Evolutionary conservation across 2,113 vertebrate species (phyloP), one percentile per base, ranked within the genome.

Genomic region (Lophura nycthemera): DNA sequence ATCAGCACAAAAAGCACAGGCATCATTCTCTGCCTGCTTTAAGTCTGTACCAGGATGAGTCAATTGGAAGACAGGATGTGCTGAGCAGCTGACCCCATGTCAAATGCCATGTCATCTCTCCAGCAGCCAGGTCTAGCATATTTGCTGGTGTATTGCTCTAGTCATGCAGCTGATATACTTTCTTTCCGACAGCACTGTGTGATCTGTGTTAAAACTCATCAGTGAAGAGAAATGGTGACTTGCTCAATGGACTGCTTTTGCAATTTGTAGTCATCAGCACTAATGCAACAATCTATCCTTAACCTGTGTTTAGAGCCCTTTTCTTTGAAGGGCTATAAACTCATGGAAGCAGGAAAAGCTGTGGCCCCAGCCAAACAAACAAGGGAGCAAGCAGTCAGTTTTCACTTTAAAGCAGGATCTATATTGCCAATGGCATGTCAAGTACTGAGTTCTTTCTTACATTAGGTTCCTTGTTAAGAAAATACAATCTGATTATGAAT

Each of bases 21-120:
- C 70, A 73, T 90, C 34, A 43, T 73, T 94, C 74, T 43, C 43
- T 90, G 70, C 66, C 48, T 92, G 54, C 76, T 89, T 92, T 88
- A 86, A 83, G 92, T 54, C 48, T 79, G 21, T 76, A 40, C 72
- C 80, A 81, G 78, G 52, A 78, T 75, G 42, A 78, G 27, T 79
- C 88, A 89, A 87, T 79, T 87, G 78, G 63, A 78, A 79, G 40
- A 71, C 32, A 14, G 19, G 27, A 22, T 92, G 84, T 89, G 32
- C 63, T 78, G 71, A 52, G 25, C 38, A 38, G 40, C 11, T 81
- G 65, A 81, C 65, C 65, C 60, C 16, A 8, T 42, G 80, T 94
- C 63, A 83, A 67, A 34, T 25, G n/a, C n/a, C 1, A 1, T 63
- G 59, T 32, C 66, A 60, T 61, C 61, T 81, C 38, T 87, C 17